Evolutionary conservation across 1,140 invertebrate genomes (phyloP).

Genomic region (Agrilus planipennis): DNA sequence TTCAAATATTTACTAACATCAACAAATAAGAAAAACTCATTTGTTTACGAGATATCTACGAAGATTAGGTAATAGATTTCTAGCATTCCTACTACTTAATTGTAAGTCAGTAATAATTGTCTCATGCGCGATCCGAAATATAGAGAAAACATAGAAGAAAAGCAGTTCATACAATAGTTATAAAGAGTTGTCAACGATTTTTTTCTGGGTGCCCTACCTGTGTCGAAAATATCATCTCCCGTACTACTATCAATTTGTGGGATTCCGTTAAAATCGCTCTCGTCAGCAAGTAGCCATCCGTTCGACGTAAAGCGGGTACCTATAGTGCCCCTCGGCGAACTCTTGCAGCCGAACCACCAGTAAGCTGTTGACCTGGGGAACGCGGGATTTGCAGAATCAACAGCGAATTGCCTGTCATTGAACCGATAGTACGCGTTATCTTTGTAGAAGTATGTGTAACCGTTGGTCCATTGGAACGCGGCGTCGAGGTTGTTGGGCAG

Average conservation of each 20-base stretch:
- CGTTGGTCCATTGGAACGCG: conserved; percentile 83
- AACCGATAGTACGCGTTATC: conserved; percentile 81
- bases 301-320: conserved; percentile 29
- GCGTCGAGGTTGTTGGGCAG: conserved; percentile 78
- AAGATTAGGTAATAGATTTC: too few relatives aligned
- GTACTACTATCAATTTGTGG: conserved; percentile 27
- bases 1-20: too few relatives aligned
- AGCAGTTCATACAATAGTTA: not conserved
- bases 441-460: conserved; percentile 96
- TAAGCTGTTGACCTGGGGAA: conserved; percentile 76
- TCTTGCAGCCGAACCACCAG: conserved; percentile 89
- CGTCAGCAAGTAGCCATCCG: conserved; percentile 24
- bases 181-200: not conserved
- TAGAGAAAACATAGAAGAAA: too few relatives aligned
- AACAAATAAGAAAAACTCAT: too few relatives aligned
- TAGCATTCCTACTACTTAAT: too few relatives aligned
- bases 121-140: too few relatives aligned
- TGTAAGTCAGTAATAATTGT: too few relatives aligned
- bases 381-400: conserved; percentile 68
- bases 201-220: conserved; percentile 44
- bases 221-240: conserved; percentile 41
- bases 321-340: conserved; percentile 56
- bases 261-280: conserved; percentile 15
- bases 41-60: too few relatives aligned
- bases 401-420: conserved; percentile 82